Evolutionary conservation across 2,888 invertebrate species (phyloP), one percentile per base, ranked within the genome.

Genomic region (Drosophila ustulata): DNA sequence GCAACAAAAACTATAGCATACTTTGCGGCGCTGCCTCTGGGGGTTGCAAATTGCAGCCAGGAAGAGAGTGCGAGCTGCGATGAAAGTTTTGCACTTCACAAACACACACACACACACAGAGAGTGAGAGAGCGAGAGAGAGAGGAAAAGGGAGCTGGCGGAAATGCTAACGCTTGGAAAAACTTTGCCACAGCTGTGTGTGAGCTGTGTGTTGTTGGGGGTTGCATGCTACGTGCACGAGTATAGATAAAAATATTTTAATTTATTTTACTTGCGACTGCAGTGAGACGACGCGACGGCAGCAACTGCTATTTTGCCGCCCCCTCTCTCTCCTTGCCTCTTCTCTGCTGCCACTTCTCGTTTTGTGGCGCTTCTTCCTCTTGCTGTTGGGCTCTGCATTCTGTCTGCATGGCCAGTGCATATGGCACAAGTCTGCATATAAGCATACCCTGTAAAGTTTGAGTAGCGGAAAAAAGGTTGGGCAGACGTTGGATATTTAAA

Each of bases 181-280:
- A 80, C 84, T 84, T 81, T 71, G 70, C 70, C 77, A 67, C 86
- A 82, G 80, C 76, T 80, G 80, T 51, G 41, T 71, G 47, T 62
- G 41, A n/a, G n/a, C 1, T 68, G 43, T 45, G 32, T 52, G 55
- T 37, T 65, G 51, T 41, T 62, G 62, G 47, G 63, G 71, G 75
- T 63, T 88, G 88, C 88, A 79, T 78, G 76, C 82, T 76, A 88
- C 82, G 88, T 83, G 83, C 83, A 82, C 69, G 83, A 83, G 88
- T 83, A 88, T 88, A 83, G 83, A 83, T 83, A 83, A 83, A 83
- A 83, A 83, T 83, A 83, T 88, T 83, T 83, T 83, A 83, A 83
- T 83, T 83, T 83, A 83, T 83, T 83, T 83, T 88, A 88, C 83
- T 85, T 88, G 82, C 70, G 77, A 64, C 85, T 82, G 88, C 82